Evolutionary conservation across 2,888 invertebrate genomes (phyloP).

Genomic region (Subacronicta megacephala): DNA sequence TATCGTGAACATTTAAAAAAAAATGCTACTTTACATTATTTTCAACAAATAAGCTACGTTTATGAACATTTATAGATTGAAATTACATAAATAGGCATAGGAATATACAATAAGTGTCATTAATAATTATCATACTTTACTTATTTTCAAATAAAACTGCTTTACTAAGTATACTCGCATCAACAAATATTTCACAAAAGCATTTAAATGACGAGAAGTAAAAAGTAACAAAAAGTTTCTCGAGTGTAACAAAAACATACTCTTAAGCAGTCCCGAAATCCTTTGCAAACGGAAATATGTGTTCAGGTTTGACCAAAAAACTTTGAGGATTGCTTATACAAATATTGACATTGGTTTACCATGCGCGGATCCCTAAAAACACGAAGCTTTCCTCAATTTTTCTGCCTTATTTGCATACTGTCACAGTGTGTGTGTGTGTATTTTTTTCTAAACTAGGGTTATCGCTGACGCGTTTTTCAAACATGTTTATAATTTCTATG

Average conservation of each 20-base stretch:
- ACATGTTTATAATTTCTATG: slow-evolving; percentile 53
- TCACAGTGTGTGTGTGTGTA: slow-evolving; percentile 56
- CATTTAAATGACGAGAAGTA: no score
- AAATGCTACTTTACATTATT: not conserved
- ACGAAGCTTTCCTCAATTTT: slow-evolving; percentile 45
- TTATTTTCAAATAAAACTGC: no score
- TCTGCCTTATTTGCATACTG: slow-evolving; percentile 62
- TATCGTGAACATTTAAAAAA: no score
- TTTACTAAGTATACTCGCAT: no score
- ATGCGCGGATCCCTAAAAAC: slow-evolving; percentile 50
- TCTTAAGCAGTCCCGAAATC: slow-evolving; percentile 23
- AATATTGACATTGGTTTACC: slow-evolving; percentile 39
- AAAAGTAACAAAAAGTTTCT: not conserved
- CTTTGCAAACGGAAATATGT: slow-evolving; percentile 22
- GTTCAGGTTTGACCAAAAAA: slow-evolving; percentile 36
- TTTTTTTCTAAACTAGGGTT: slow-evolving; percentile 46
- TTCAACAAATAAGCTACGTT: not conserved
- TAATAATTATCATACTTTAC: no score
- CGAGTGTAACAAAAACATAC: slow-evolving; percentile 6
- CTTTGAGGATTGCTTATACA: slow-evolving; percentile 32
- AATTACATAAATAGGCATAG: no score
- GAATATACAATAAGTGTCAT: no score
- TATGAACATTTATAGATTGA: no score
- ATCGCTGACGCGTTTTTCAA: slow-evolving; percentile 39
- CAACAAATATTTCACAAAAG: no score